Base-by-base conservation (phyloP, 2,113 vertebrate genomes). In the Drymodes brunneopygia region DNA sequence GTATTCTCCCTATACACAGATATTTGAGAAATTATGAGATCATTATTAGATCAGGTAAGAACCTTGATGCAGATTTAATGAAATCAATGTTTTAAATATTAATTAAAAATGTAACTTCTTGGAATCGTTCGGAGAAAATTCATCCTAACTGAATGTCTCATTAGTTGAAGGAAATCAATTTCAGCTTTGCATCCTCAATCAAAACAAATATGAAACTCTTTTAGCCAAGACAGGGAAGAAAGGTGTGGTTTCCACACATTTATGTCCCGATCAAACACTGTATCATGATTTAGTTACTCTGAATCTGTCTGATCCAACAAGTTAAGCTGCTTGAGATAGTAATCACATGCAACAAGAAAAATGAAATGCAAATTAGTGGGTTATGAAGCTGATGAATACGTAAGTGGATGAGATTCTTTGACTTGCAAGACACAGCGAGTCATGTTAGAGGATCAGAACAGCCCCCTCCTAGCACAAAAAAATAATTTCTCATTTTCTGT, bases 251-350 rank as follows among this genome's bases (percentile, higher is more conserved):
- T 92, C 38, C 58, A 54, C 27, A 73, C 10, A 47, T 51, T 80
- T 74, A 85, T 14, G 20, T 54, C 38, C 51, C 90, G 56, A 88
- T 86, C 77, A 94, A 94, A 87, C 53, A 82, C 35, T 51, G 24
- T 69, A 65, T 91, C 74, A 95, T 92, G 71, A 91, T 77, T 81
- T 88, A 91, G 74, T 79, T 83, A 36, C 82, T 86, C 51, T 64
- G 79, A 96, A 86, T 81, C 45, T 66, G 56, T 66, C 90, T 96
- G 67, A 95, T 92, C 51, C 79, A 95, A 90, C 93, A 90, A 94
- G 86, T 95, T 86, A 78, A 81, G 72, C 67, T 61, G 53, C 88
- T 90, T 84, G 25, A 94, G 85, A 86, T 74, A 3, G 11, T 61
- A 93, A 90, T 92, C 54, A 29, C 64, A 90, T 24, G 21, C 13